Percentiles rank a stretch among this genome's conserved stretches.
Conservation (phyloP, 2,888 invertebrate genomes). For the Trachelus iudaicus region DNA sequence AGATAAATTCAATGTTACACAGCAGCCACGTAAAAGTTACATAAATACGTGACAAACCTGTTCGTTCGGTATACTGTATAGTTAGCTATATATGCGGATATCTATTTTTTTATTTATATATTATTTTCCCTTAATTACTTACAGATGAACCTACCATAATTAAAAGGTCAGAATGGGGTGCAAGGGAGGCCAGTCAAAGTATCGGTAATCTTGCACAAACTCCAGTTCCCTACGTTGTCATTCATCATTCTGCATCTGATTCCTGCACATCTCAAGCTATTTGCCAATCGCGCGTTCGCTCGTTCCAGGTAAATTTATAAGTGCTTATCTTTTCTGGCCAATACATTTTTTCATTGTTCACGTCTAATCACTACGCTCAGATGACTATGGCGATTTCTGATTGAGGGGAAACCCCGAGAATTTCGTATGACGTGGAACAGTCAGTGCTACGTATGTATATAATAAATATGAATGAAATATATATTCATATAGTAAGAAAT, state of each 20-base stretch:
- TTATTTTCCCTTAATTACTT: neutral
- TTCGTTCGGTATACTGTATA: too few relatives aligned
- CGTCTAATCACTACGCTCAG: neutral
- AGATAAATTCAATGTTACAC: too few relatives aligned
- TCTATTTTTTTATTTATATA: neutral
- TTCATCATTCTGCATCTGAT: slow-evolving; percentile 65
- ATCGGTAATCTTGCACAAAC: slow-evolving; percentile 31
- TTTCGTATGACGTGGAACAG: too few relatives aligned
- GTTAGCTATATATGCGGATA: too few relatives aligned
- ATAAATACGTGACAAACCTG: too few relatives aligned
- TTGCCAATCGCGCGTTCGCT: slow-evolving; percentile 60
- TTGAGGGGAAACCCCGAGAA: too few relatives aligned
- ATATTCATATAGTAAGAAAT: too few relatives aligned
- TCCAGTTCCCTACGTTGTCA: slow-evolving; percentile 60
- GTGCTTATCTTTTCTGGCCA: too few relatives aligned
- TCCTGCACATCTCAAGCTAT: slow-evolving; percentile 55
- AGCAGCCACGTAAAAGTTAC: too few relatives aligned
- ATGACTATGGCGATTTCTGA: neutral
- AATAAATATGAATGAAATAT: too few relatives aligned
- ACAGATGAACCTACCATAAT: slow-evolving; percentile 54
- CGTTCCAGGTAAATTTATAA: slow-evolving; percentile 56
- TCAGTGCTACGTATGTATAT: too few relatives aligned
- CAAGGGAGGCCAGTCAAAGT: slow-evolving; percentile 41
- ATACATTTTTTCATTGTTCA: neutral
- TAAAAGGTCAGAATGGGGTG: slow-evolving; percentile 63